phyloP scores from a whole-genome alignment of 2,888 invertebrate species.

The Lasioglossum malachurum region DNA sequence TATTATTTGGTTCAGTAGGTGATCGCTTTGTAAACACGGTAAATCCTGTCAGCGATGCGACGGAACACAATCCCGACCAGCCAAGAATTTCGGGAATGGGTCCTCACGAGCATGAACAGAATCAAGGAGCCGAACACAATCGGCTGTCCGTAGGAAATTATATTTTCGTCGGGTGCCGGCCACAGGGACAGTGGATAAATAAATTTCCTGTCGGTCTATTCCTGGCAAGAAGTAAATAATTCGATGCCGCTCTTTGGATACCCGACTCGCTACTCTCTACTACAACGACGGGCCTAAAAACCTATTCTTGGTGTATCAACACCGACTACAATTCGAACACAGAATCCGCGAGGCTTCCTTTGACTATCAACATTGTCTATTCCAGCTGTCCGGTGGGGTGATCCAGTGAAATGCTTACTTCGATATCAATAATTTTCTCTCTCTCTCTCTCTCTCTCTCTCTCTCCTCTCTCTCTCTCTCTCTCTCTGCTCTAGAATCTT shows the following conservation, averaged over 20 bases:
- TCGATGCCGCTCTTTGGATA: conserved; percentile 45
- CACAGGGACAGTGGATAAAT: conserved; percentile 63
- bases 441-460: too few species aligned
- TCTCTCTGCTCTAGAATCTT: too few species aligned
- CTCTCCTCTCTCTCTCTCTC: too few species aligned
- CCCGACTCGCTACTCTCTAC: conserved; percentile 19
- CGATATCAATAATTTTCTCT: not conserved
- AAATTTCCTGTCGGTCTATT: conserved; percentile 66
- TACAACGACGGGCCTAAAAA: conserved; percentile 58
- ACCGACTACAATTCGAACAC: not conserved
- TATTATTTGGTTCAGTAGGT: not conserved
- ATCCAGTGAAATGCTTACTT: not conserved
- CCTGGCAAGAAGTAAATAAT: conserved; percentile 69
- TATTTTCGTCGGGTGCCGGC: conserved; percentile 57
- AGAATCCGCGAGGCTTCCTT: not conserved
- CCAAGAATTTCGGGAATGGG: conserved; percentile 9
- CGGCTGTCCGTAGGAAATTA: conserved; percentile 54
- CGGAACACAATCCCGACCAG: not conserved
- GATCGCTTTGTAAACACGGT: not conserved
- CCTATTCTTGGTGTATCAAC: conserved; percentile 64
- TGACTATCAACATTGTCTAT: not conserved
- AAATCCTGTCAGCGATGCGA: not conserved
- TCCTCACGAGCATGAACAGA: not conserved
- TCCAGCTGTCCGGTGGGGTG: not conserved
- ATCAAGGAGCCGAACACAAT: conserved; percentile 40